Conservation (phyloP, 2,113 vertebrate genomes). For the Beaufortia kweichowensis region DNA sequence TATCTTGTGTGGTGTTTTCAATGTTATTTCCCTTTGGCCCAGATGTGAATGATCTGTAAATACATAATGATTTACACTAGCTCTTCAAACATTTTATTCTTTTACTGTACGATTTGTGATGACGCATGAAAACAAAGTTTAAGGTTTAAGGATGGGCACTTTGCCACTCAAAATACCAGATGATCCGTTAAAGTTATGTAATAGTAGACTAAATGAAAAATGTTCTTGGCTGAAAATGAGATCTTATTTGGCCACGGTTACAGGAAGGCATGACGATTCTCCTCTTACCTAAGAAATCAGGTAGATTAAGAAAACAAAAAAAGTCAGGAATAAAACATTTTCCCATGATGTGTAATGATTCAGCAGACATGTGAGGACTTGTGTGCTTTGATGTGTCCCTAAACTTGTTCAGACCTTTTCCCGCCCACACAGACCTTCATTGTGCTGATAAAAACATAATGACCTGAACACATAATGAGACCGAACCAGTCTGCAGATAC, state of each 20-base stretch:
- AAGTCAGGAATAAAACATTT: no score
- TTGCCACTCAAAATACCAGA: no score
- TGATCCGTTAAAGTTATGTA: neutral
- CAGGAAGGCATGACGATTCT: neutral
- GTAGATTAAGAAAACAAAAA: no score
- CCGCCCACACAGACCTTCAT: conserved; percentile 4
- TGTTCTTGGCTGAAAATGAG: neutral
- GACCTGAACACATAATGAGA: no score
- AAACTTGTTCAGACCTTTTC: conserved; percentile 15
- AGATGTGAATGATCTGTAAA: no score
- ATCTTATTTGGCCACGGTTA: neutral
- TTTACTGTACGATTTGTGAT: no score
- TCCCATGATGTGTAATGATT: neutral
- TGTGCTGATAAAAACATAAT: neutral
- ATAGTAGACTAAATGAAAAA: neutral
- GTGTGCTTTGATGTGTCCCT: neutral
- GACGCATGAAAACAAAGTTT: no score
- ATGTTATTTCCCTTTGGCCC: no score
- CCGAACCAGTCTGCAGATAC: neutral
- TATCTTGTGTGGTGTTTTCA: conserved; percentile 35
- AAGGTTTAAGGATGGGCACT: no score
- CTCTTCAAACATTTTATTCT: no score
- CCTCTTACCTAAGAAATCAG: no score
- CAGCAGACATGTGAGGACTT: conserved; percentile 29
- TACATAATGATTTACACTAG: no score